Evolutionary conservation across 92 coral and sea anemone species (phyloP), one percentile per base, ranked within the genome.

Genomic region (Epizoanthus stellaris): DNA sequence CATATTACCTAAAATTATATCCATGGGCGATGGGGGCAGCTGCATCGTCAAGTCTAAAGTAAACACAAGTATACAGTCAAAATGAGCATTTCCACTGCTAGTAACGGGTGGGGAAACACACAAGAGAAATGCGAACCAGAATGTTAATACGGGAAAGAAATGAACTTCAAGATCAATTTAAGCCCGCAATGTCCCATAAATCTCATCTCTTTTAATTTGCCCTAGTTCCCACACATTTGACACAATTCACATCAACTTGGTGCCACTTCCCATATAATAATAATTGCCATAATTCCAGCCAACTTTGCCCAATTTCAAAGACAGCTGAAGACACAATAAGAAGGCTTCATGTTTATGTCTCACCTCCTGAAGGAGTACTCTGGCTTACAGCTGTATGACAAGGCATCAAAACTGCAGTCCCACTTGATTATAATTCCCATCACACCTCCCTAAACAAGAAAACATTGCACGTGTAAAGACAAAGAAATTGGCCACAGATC

Each of bases 321-420:
- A 10, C 56, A 11, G 56, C 14, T 8, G 2, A 68, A 38, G 6
- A 14, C 43, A 19, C 9, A 39, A 9, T 68, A 12, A 36, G 9
- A 4, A 64, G 15, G 5, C 14, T 64, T 8, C 9, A 4, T 4
- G 59, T 59, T 38, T 7, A 14, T 25, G 15, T 4, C 82, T 71
- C 70, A 94, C 98, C 98, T 94, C 80, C 89, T 77, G 73, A 94
- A 94, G 13, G 98, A 89, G 85, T 97, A 97, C 43, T 88, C 66
- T 8, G 99, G 99, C 73, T 90, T 54, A 85, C 99, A 97, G 4
- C 90, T 92, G 88, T 95, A 91, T 20, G 85, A 61, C 59, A 92
- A 89, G 3, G 92, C 3, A 66, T 97, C 99, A 86, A 97, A 97
- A 80, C 94, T 88, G 81, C 99, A 97, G 57, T 97, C 90, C 99